Conservation (phyloP, 2,888 invertebrate species). For the Cyrtodaria siliqua region DNA sequence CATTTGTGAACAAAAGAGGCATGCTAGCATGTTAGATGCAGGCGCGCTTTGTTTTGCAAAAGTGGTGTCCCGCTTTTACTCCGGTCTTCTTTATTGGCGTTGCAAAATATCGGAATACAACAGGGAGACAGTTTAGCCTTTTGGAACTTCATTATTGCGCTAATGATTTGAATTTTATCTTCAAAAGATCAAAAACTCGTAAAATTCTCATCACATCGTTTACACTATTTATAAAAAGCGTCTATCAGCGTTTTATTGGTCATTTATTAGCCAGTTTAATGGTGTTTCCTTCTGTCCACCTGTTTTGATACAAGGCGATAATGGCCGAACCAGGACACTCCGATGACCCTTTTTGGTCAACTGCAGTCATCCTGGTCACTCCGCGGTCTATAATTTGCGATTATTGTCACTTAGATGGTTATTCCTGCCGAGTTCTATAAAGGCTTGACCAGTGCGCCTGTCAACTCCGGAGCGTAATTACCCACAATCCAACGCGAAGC, state of each 20-base stretch:
- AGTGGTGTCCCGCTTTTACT: too few relatives aligned
- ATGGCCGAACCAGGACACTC: slow-evolving; percentile 23
- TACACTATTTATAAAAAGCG: slow-evolving; percentile 10
- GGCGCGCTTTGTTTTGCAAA: too few relatives aligned
- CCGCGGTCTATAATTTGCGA: slow-evolving; percentile 44
- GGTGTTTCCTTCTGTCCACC: slow-evolving; percentile 37
- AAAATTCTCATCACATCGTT: slow-evolving; percentile 28
- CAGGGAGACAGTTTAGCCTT: too few relatives aligned
- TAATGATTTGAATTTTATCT: slow-evolving; percentile 9
- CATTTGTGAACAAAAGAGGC: too few relatives aligned
- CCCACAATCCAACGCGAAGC: neutral
- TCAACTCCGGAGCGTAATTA: neutral
- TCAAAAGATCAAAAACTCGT: slow-evolving; percentile 21
- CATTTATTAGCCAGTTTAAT: slow-evolving; percentile 13
- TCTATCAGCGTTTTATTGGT: slow-evolving; percentile 27
- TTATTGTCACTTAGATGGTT: slow-evolving; percentile 28
- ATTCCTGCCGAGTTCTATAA: slow-evolving; percentile 9
- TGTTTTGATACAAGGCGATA: slow-evolving; percentile 40
- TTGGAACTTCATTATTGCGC: too few relatives aligned
- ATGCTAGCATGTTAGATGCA: too few relatives aligned
- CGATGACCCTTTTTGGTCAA: slow-evolving; percentile 29
- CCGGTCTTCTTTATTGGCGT: too few relatives aligned
- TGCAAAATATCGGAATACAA: too few relatives aligned
- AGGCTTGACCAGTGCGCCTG: neutral
- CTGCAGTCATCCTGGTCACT: slow-evolving; percentile 14